Evolutionary conservation across 2,797 vertebrate species (phyloP).

Genomic region (Danio albolineatus): DNA sequence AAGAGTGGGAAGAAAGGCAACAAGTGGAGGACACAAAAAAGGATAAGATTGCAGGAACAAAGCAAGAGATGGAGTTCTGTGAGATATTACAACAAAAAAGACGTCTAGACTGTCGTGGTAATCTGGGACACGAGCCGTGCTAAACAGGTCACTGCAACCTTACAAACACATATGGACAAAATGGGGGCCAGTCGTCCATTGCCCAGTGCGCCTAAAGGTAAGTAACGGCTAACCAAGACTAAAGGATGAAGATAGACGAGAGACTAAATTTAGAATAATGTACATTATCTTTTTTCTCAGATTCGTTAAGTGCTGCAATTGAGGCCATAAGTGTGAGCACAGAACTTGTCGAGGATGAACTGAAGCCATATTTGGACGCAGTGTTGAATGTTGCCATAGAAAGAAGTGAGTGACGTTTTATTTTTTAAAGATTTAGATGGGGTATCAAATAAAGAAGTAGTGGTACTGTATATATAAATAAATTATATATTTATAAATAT

Average conservation of each 20-base stretch:
- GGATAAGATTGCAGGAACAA: background rate
- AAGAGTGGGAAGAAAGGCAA: background rate
- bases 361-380: slow-evolving; percentile 77
- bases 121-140: background rate
- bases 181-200: slow-evolving; percentile 55
- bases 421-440: background rate
- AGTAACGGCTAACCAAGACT: slow-evolving; percentile 51
- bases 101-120: background rate
- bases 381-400: slow-evolving; percentile 72
- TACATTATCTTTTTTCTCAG: slow-evolving; percentile 60
- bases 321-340: slow-evolving; percentile 77
- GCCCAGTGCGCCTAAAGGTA: slow-evolving; percentile 66
- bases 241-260: background rate
- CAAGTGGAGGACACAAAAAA: background rate
- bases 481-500: too few species aligned
- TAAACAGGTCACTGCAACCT: slow-evolving; percentile 21
- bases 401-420: slow-evolving; percentile 70
- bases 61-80: slow-evolving; percentile 22
- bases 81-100: slow-evolving; percentile 15
- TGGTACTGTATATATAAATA: background rate
- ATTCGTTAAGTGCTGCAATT: slow-evolving; percentile 75
- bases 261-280: background rate
- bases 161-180: slow-evolving; percentile 59
- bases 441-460: background rate
- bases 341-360: slow-evolving; percentile 77